Evolutionary conservation across 1,140 invertebrate genomes (phyloP), one percentile per base, ranked within the genome.

Genomic region (Saccostrea glomerata): DNA sequence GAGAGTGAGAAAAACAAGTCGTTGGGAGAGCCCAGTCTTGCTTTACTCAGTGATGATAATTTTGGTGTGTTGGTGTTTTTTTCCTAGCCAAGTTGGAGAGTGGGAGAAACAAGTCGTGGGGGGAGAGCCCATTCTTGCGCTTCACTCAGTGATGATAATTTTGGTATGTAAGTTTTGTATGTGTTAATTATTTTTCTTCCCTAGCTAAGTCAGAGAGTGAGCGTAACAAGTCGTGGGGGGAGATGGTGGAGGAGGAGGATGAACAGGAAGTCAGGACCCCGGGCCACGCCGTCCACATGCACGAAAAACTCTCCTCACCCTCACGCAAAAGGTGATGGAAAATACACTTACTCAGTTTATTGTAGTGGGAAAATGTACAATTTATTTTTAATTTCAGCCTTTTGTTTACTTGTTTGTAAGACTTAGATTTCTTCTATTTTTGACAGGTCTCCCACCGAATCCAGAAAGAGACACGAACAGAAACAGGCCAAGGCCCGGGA

Each of bases 271-370:
- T 90, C 2, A 96, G 98, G 82, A 97, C 98, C 94, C 98, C 98
- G 4, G 98, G 98, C 0, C 96, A 98, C 89, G 98, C 98, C 0
- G 96, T 98, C 84, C 97, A 98, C 91, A 95, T 99, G 73, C 98
- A 99, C 94, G 98, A 98, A 92, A 99, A 99, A 94, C 94, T 99
- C 0, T 98, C 98, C 0, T 98, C 98, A 82, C 98, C 98, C 0
- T 98, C 98, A 4, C 96, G 98, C 84, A 97, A 97, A 91, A 96
- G 97, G 88, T 98, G 85, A 55, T 7, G 23, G 17, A 82, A 47
- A 47, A 47, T 47, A 47, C 47, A 47, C 47, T 47, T 47, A 9
- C 30, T 36, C 9, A 47, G 47, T 47, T 47, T 9, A 47, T 6
- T 47, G 2, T 47, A 47, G 47, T 2, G 47, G 5, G 6, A 47